Evolutionary conservation across 1,140 invertebrate genomes (phyloP).

Genomic region (Lordiphosa collinella): DNA sequence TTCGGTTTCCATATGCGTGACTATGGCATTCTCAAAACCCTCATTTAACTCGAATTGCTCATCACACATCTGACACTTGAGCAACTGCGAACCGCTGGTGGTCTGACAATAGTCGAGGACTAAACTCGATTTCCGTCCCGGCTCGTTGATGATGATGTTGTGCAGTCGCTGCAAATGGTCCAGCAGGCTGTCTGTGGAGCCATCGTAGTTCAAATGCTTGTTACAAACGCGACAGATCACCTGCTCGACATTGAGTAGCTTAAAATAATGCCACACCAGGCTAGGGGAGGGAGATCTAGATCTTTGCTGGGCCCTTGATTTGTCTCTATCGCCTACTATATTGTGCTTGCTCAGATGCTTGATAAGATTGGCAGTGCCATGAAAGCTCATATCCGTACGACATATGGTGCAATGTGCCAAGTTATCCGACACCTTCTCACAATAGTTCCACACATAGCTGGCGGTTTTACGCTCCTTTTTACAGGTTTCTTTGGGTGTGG

Average conservation of each 20-base stretch:
- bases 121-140: not conserved
- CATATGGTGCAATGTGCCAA: conserved; percentile 52
- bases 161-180: too few species aligned
- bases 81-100: conserved; percentile 12
- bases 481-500: not conserved
- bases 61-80: conserved; percentile 55
- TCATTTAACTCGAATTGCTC: conserved; percentile 36
- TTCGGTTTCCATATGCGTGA: conserved; percentile 12
- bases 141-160: not conserved
- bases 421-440: conserved; percentile 41
- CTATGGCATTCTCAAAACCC: conserved; percentile 13
- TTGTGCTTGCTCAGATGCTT: conserved; percentile 51
- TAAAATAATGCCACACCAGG: too few species aligned
- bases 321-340: conserved; percentile 35
- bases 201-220: too few species aligned
- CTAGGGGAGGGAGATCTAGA: not conserved
- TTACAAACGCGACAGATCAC: too few species aligned
- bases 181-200: too few species aligned
- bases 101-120: conserved; percentile 31
- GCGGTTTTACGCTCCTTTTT: conserved; percentile 39
- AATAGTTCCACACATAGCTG: conserved; percentile 62
- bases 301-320: not conserved
- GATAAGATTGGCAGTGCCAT: conserved; percentile 65
- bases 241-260: too few species aligned
- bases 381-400: conserved; percentile 47